Evolutionary conservation across 2,797 vertebrate genomes (phyloP).

Genomic region (Balearica regulorum): DNA sequence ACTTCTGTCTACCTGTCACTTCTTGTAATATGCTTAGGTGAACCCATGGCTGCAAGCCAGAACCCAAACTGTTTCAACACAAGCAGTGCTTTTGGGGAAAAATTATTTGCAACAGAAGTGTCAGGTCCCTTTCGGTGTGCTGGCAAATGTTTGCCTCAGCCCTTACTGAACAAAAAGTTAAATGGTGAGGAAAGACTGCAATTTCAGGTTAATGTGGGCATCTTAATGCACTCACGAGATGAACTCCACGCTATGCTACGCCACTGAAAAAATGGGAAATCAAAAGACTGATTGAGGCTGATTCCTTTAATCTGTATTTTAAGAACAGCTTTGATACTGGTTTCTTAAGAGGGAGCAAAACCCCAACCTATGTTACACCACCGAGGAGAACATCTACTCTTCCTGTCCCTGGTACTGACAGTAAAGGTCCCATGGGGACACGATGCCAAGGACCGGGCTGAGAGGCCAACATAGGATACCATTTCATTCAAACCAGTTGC

Average conservation of each 20-base stretch:
- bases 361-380: neutral
- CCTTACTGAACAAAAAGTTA: neutral
- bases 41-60: slow-evolving; percentile 40
- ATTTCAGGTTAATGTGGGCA: neutral
- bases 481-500: neutral
- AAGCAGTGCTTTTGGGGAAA: slow-evolving; percentile 30
- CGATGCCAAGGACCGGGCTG: neutral
- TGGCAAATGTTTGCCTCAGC: slow-evolving; percentile 7
- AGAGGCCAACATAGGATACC: neutral
- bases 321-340: neutral
- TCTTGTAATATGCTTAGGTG: slow-evolving; percentile 24
- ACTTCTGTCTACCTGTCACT: slow-evolving; percentile 49
- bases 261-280: neutral
- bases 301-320: neutral
- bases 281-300: accelerated
- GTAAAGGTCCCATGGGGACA: neutral
- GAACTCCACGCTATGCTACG: neutral
- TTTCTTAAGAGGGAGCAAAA: neutral
- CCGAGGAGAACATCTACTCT: neutral
- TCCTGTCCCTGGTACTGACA: neutral
- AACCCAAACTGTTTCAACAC: neutral
- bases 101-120: neutral
- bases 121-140: neutral
- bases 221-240: neutral
- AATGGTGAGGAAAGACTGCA: neutral